Evolutionary conservation across 2,113 vertebrate genomes (phyloP).

Genomic region (Raja brachyura): DNA sequence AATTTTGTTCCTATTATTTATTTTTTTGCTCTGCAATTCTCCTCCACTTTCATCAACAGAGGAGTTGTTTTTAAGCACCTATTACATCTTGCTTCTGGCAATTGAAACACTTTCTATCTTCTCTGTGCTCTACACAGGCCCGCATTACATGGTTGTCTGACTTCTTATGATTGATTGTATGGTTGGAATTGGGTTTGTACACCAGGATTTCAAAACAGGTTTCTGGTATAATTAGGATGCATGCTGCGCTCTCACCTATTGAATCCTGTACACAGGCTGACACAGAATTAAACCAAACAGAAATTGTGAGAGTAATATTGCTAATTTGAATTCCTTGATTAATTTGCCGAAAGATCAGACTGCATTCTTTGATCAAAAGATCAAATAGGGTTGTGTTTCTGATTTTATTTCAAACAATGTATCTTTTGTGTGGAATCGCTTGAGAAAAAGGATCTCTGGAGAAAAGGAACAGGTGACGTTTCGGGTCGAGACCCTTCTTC

Average conservation of each 20-base stretch:
- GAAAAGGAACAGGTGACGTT: too few species aligned
- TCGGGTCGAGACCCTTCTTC: too few species aligned
- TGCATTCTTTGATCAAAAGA: background rate
- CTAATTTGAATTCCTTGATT: constrained; percentile 24
- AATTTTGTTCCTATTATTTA: background rate
- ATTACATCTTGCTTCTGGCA: background rate
- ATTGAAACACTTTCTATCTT: constrained; percentile 6
- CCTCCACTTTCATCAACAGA: background rate
- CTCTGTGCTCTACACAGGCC: background rate
- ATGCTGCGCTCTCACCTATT: background rate
- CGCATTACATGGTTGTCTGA: constrained; percentile 28
- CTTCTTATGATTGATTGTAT: constrained; percentile 30
- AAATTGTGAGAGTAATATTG: background rate
- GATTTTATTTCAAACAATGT: background rate
- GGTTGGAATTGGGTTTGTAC: constrained; percentile 34
- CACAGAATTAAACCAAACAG: background rate
- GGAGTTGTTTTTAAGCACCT: background rate
- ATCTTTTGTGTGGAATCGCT: too few species aligned
- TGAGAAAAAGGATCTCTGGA: too few species aligned
- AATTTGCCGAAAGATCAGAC: constrained; percentile 11
- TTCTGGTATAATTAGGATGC: constrained; percentile 16
- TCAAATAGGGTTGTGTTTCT: constrained; percentile 24
- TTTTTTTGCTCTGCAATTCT: background rate
- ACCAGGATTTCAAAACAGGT: constrained; percentile 23
- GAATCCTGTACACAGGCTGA: background rate